Evolutionary conservation across 2,888 invertebrate genomes (phyloP), one percentile per base, ranked within the genome.

Genomic region (Epicampocera succincta): DNA sequence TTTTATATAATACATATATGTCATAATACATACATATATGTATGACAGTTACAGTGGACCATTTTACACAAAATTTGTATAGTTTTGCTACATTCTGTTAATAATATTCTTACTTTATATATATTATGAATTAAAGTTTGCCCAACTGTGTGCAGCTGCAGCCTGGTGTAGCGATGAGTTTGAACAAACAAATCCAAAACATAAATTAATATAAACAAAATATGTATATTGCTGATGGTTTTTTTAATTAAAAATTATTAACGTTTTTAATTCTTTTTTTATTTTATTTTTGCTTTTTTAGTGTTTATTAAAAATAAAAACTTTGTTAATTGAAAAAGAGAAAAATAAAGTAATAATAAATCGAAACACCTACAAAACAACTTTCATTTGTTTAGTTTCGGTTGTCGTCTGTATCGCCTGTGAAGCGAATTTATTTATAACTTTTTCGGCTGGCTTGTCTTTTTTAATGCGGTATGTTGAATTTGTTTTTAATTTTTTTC

Each of bases 361-460:
- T 63, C 42, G 42, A 25, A 77, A 72, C 77, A 72, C 77, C 80
- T 80, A 58, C 69, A 73, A 83, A 83, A 80, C 83, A 83, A 83
- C 83, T 83, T 83, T 83, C 83, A 75, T 83, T 80, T 78, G 78
- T 71, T 71, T 73, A 40, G 65, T 63, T 61, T 15, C 66, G 63
- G 48, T 68, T 68, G 68, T 77, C 44, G 66, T 61, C 73, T 48
- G 65, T 72, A 66, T 65, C 17, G 3, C 17, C 44, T 8, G 48
- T 25, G 48, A 44, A 33, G 33, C 21, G 40, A 42, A 52, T 79
- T 60, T 40, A 74, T 46, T 56, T 50, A 61, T 54, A 63, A 63
- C n/a, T 69, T 69, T 68, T 58, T 19, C 46, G 29, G 52, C 29
- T 60, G 48, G 44, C 48, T 56, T 29, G n/a, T n/a, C 50, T 29